Conservation (phyloP, 2,888 invertebrate genomes). For the Prosapia bicincta region DNA sequence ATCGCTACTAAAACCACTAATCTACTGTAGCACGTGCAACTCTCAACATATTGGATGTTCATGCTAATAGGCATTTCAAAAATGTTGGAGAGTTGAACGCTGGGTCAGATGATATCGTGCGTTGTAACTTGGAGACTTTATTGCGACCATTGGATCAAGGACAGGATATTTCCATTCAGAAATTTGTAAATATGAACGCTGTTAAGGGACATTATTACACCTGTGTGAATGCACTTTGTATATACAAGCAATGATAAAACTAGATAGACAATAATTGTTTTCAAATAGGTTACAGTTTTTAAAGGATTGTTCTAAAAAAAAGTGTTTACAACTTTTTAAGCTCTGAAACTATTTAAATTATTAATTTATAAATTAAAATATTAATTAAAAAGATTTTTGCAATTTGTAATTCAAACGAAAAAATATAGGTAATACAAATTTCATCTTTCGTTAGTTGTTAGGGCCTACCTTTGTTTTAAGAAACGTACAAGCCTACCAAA, state of each 20-base stretch:
- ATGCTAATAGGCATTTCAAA: not conserved
- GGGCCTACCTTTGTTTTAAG: too few species aligned
- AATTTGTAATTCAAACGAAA: too few species aligned
- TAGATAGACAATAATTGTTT: too few species aligned
- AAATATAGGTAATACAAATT: too few species aligned
- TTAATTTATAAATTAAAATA: too few species aligned
- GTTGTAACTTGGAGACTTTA: not conserved
- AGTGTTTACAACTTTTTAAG: too few species aligned
- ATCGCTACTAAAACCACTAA: not conserved
- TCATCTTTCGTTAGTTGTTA: too few species aligned
- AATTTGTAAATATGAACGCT: not conserved
- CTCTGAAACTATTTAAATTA: too few species aligned
- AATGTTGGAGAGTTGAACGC: not conserved
- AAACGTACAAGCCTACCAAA: too few species aligned
- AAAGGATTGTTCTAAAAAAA: too few species aligned
- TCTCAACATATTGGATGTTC: not conserved
- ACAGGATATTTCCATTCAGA: not conserved
- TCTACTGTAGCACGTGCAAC: not conserved
- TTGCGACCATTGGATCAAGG: not conserved
- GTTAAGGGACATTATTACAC: not conserved
- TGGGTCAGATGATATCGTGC: slow-evolving; percentile 2
- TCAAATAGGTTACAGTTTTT: too few species aligned
- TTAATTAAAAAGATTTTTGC: too few species aligned
- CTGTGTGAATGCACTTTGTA: not conserved
- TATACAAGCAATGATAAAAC: not conserved